These are phyloP conservation scores for Neosalanx taihuensis DNA, from an alignment of 2,797 vertebrate species.

Conservation along the genomic window DNA sequence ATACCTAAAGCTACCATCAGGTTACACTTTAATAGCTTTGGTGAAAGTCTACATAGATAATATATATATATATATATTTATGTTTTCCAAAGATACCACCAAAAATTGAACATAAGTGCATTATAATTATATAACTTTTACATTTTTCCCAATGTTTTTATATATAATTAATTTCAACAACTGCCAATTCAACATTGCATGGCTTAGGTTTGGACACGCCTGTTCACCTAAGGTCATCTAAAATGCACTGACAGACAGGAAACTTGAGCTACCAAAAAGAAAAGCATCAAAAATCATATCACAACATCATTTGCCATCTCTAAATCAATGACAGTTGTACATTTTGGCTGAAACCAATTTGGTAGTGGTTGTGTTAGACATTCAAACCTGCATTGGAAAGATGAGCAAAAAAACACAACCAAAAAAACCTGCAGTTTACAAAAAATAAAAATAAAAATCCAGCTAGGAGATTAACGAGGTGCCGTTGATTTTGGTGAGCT, in stretches of 20 bases:
- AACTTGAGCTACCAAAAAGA: constrained; percentile 37
- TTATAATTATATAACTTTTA: constrained; percentile 52
- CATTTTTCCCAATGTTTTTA: constrained; percentile 44
- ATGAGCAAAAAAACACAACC: constrained; percentile 5
- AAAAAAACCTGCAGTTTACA: constrained; percentile 30
- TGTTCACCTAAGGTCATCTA: constrained; percentile 23
- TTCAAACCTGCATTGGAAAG: constrained; percentile 41
- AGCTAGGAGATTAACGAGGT: background rate
- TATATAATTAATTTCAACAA: constrained; percentile 43
- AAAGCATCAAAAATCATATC: constrained; percentile 9
- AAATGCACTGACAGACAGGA: constrained; percentile 46
- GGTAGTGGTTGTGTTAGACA: constrained; percentile 50
- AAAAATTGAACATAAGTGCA: constrained; percentile 54
- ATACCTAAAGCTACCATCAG: constrained; percentile 59
- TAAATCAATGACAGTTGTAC: constrained; percentile 24
- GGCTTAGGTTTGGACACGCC: constrained; percentile 31
- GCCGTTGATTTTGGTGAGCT: constrained; percentile 12
- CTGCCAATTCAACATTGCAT: constrained; percentile 20
- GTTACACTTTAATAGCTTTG: constrained; percentile 70
- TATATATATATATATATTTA: constrained; percentile 1
- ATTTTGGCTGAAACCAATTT: constrained; percentile 55
- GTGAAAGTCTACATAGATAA: constrained; percentile 50
- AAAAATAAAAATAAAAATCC: constrained; percentile 1
- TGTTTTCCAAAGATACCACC: constrained; percentile 28
- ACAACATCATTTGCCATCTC: constrained; percentile 26